Base-by-base conservation (phyloP, 1,140 invertebrate species). In the Cotesia chilonis region DNA sequence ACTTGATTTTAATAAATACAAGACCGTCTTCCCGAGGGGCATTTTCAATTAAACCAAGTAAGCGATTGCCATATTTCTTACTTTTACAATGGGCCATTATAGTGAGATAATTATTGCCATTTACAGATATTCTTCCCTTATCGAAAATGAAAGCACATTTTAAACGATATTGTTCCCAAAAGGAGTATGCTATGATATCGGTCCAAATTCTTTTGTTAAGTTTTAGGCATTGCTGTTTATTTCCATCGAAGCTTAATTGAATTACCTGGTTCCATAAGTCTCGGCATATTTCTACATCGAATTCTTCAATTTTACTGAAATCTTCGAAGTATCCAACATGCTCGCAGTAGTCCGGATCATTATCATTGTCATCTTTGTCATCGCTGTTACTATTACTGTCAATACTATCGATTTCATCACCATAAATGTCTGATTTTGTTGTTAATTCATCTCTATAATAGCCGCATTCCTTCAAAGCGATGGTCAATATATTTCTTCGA, bases 91-190 rank as follows among this genome's bases (percentile, higher is more conserved):
- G 59, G 4, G 17, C 59, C 9, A 28, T 5, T 3, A 60, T 28
- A 4, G 28, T 35, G 4, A 60, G 4, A 60, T 20, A 35, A 60
- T 60, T 60, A 60, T 28, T 60, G 4, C 59, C 59, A 20, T 20
- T 60, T 60, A 17, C 59, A 35, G 7, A 7, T 28, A 60, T 60
- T 60, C 28, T 60, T 28, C 59, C 59, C 7, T 60, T 10, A 28
- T 60, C 28, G 28, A 60, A 60, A 2, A 60, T 10, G 9, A 60
- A 60, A 60, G 59, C 6, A 35, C 59, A 60, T 35, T 60, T 60
- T 10, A 60, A 35, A 60, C 59, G 17, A 35, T 60, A 60, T 20
- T 60, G 59, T 60, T 60, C 59, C 17, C 59, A 60, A 60, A 60
- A 60, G 3, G 59, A 14, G 5, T 7, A 60, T 35, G 59, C 17